Percentiles rank a stretch among this genome's conserved stretches.
These are phyloP conservation scores for Sandelia bainsii DNA, from an alignment of 2,797 vertebrate species.

Conservation along the genomic window DNA sequence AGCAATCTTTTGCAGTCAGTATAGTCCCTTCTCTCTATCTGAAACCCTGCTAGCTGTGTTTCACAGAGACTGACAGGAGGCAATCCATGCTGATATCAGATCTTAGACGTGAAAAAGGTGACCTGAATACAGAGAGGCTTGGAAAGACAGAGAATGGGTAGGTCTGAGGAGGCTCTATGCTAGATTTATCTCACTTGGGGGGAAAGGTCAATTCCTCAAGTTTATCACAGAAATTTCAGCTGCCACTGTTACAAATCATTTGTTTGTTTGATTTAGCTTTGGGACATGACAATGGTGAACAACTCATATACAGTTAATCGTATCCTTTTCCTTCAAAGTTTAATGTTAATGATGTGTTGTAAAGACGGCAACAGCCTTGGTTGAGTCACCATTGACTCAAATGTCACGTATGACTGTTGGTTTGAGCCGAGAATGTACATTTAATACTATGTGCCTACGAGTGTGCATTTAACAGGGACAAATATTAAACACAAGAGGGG, in stretches of 20 bases:
- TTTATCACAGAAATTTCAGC: constrained; percentile 46
- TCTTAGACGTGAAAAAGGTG: constrained; percentile 62
- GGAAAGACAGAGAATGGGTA: constrained; percentile 54
- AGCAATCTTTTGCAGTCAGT: constrained; percentile 65
- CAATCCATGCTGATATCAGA: constrained; percentile 74
- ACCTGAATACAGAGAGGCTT: constrained; percentile 70
- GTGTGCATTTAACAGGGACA: neutral
- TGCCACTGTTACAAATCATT: constrained; percentile 19
- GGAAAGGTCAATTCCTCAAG: constrained; percentile 41
- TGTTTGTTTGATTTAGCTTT: constrained; percentile 38
- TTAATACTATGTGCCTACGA: neutral
- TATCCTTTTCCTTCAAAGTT: constrained; percentile 2
- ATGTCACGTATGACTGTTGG: constrained; percentile 32
- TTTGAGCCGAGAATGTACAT: constrained; percentile 10
- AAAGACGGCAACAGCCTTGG: neutral
- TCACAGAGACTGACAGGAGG: constrained; percentile 77
- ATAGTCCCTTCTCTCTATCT: constrained; percentile 61
- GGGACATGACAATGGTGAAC: constrained; percentile 1
- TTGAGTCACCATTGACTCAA: constrained; percentile 20
- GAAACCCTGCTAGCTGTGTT: constrained; percentile 69
- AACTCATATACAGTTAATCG: constrained; percentile 8
- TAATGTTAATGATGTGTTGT: neutral
- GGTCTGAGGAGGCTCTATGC: constrained; percentile 31
- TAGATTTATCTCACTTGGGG: constrained; percentile 42
- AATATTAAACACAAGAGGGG: neutral